Base-by-base conservation (phyloP, 1,140 invertebrate genomes). In the Brachionus plicatilis region DNA sequence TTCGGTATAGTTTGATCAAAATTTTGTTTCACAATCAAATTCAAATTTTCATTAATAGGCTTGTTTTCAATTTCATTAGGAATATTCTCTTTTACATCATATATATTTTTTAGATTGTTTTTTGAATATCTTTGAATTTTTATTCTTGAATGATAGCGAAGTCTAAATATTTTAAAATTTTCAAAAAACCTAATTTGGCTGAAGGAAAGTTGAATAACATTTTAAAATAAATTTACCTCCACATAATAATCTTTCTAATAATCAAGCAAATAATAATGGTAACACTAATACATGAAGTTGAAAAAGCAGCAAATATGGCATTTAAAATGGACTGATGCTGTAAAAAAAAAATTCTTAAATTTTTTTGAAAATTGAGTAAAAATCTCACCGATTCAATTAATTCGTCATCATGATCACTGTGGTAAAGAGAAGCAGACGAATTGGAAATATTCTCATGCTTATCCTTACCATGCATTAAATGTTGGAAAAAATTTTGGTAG, bases 391-490 rank as follows among this genome's bases (percentile, higher is more conserved):
- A 72, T 45, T 72, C 68, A 7, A 72, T 72, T 1, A 72, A 24
- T 20, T 72, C 68, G 33, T 72, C 68, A 43, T 72, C 68, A 20
- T 72, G 68, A 72, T 72, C 68, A 43, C 4, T 72, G n/a, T 72
- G 68, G 17, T 43, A 14, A 41, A 72, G 37, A 14, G n/a, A 17
- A 43, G 17, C n/a, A 24, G 33, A 43, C 12, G 33, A 20, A 20
- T 20, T 41, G 8, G 37, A 17, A 72, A 3, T 17, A 72, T 72
- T 14, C n/a, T 43, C 12, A 17, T 43, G 8, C 1, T 20, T 11
- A 43, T 72, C 68, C 43, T 72, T 72, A 11, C 68, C 68, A 43
- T 72, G 68, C 68, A 72, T 72, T 20, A 72, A 72, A 72, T 72
- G 68, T 9, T 72, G 68, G 20, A 72, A 72, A 72, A 72, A 72